Conservation (phyloP, 2,888 invertebrate species). For the Eupithecia vulgata region DNA sequence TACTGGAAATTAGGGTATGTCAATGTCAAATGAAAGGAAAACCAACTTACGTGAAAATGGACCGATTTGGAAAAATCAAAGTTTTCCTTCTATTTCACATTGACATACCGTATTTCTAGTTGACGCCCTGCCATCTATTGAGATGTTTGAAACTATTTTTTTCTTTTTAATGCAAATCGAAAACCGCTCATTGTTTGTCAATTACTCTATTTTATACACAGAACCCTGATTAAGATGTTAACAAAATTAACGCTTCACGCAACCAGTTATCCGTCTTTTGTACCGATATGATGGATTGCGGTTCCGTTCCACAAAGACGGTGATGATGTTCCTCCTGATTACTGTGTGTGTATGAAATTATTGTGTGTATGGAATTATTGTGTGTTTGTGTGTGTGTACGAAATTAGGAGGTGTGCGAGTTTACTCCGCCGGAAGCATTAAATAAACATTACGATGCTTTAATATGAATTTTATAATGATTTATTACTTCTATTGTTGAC, state of each 20-base stretch:
- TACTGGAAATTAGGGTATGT: too few species aligned
- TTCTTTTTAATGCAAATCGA: too few species aligned
- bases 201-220: neutral
- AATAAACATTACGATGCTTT: conserved; percentile 64
- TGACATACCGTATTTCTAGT: too few species aligned
- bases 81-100: too few species aligned
- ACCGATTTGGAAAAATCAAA: too few species aligned
- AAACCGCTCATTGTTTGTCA: conserved; percentile 7
- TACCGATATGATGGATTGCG: conserved; percentile 82
- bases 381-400: conserved; percentile 57
- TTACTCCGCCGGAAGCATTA: conserved; percentile 60
- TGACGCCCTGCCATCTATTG: too few species aligned
- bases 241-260: conserved; percentile 81
- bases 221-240: conserved; percentile 75
- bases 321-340: conserved; percentile 78
- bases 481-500: conserved; percentile 63
- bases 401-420: conserved; percentile 67
- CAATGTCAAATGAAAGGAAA: too few species aligned
- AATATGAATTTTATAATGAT: conserved; percentile 73
- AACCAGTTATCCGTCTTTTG: conserved; percentile 80
- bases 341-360: conserved; percentile 64
- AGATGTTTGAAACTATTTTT: too few species aligned
- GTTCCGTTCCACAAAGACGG: conserved; percentile 73
- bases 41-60: too few species aligned
- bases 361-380: conserved; percentile 50